phyloP scores from a whole-genome alignment of 2,797 vertebrate genomes.

The Cyprinodon diabolis region DNA sequence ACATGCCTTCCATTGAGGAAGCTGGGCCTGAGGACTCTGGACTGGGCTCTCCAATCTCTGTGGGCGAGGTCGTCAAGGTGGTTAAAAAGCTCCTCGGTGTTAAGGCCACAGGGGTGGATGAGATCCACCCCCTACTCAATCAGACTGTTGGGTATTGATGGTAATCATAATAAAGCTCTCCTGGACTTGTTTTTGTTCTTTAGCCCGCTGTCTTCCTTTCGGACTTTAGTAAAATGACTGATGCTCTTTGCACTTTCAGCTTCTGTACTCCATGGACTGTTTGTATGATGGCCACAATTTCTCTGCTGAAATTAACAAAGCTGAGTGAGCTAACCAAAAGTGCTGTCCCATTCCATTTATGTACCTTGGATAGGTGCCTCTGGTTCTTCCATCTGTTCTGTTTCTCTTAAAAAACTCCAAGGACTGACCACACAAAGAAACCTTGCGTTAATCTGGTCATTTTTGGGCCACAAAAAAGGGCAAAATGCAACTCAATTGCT shows the following conservation, averaged over 20 bases:
- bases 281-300: background rate
- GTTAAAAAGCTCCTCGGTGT: too few species aligned
- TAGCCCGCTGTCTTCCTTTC: background rate
- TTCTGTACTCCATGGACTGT: background rate
- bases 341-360: background rate
- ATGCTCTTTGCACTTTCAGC: background rate
- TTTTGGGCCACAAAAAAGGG: background rate
- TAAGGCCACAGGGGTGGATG: too few species aligned
- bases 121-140: too few species aligned
- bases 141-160: background rate
- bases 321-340: background rate
- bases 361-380: background rate
- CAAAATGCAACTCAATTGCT: background rate
- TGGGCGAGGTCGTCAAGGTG: too few species aligned
- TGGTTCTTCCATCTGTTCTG: background rate
- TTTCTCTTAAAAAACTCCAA: too few species aligned
- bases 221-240: background rate
- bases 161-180: background rate
- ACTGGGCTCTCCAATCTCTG: too few species aligned
- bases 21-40: too few species aligned
- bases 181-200: constrained; percentile 1
- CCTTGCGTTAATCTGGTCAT: background rate
- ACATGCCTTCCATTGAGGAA: too few species aligned
- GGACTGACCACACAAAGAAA: background rate
- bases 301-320: constrained; percentile 6